Evolutionary conservation across 2,888 invertebrate species (phyloP).

Genomic region (Idaea dimidiata): DNA sequence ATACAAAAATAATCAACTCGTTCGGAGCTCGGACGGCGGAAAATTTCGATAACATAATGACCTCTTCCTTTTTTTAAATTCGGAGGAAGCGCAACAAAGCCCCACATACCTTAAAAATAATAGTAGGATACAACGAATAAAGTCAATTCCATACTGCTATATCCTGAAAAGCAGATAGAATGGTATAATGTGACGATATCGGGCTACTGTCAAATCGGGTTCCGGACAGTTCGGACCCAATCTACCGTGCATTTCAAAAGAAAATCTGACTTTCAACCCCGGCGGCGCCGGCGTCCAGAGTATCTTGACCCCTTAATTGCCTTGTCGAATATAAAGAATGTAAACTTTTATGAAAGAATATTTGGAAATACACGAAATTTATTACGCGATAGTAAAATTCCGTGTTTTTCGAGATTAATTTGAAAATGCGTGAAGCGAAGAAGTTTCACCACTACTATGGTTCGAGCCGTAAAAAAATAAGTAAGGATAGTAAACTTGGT

Average conservation of each 20-base stretch:
- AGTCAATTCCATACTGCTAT: slow-evolving; percentile 35
- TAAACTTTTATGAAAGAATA: slow-evolving; percentile 8
- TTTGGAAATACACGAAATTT: slow-evolving; percentile 6
- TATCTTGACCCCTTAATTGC: slow-evolving; percentile 32
- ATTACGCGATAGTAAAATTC: too few species aligned
- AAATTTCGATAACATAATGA: too few species aligned
- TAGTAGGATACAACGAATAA: slow-evolving; percentile 15
- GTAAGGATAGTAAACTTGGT: too few species aligned
- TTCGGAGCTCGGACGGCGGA: too few species aligned
- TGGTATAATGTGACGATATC: slow-evolving; percentile 61
- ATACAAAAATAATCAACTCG: too few species aligned
- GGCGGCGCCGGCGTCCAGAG: slow-evolving; percentile 29
- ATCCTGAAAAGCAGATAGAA: slow-evolving; percentile 42
- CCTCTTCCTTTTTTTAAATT: too few species aligned
- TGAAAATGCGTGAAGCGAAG: too few species aligned
- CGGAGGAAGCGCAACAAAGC: too few species aligned
- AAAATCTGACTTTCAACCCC: slow-evolving; percentile 46
- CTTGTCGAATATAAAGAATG: background rate
- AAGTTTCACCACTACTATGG: too few species aligned
- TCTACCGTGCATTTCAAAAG: slow-evolving; percentile 57
- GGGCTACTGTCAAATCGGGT: slow-evolving; percentile 65
- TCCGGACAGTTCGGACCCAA: slow-evolving; percentile 60
- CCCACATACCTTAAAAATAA: background rate
- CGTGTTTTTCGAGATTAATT: too few species aligned
- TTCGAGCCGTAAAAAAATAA: too few species aligned